Conservation (phyloP, 2,888 invertebrate genomes). For the Macrostomum cliftonense region DNA sequence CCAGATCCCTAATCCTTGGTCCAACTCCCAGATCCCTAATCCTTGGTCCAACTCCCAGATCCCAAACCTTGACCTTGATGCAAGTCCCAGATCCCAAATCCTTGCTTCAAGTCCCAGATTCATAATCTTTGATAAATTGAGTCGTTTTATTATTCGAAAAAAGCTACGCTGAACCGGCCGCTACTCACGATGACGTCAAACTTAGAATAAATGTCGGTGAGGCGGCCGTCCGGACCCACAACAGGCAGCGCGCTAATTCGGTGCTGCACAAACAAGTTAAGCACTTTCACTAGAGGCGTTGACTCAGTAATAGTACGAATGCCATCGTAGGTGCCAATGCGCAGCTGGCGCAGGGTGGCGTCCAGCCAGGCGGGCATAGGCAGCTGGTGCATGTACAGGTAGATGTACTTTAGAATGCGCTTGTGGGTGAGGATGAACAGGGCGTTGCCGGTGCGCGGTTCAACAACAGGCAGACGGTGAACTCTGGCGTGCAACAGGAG, state of each 20-base stretch:
- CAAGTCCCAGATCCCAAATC: too few relatives aligned
- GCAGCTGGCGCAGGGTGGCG: conserved; percentile 32
- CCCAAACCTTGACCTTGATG: too few relatives aligned
- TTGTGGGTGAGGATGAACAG: conserved; percentile 95
- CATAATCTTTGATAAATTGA: too few relatives aligned
- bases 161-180: too few relatives aligned
- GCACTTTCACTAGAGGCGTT: conserved; percentile 72
- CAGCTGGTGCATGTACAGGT: conserved; percentile 24
- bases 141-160: too few relatives aligned
- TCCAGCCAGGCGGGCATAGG: conserved; percentile 35
- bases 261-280: conserved; percentile 80
- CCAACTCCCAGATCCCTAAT: too few relatives aligned
- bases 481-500: conserved; percentile 78
- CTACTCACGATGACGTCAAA: conserved; percentile 89
- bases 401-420: conserved; percentile 79
- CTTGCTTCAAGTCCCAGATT: too few relatives aligned
- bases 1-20: too few relatives aligned
- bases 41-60: too few relatives aligned
- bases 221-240: conserved; percentile 63
- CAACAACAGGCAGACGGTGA: conserved; percentile 88
- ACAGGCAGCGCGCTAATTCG: conserved; percentile 85
- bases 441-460: conserved; percentile 79
- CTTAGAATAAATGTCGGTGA: conserved; percentile 92
- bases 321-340: conserved; percentile 35
- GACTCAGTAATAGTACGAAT: conserved; percentile 53